Base-by-base conservation (phyloP, 2,797 vertebrate genomes). In the Tadarida brasiliensis region DNA sequence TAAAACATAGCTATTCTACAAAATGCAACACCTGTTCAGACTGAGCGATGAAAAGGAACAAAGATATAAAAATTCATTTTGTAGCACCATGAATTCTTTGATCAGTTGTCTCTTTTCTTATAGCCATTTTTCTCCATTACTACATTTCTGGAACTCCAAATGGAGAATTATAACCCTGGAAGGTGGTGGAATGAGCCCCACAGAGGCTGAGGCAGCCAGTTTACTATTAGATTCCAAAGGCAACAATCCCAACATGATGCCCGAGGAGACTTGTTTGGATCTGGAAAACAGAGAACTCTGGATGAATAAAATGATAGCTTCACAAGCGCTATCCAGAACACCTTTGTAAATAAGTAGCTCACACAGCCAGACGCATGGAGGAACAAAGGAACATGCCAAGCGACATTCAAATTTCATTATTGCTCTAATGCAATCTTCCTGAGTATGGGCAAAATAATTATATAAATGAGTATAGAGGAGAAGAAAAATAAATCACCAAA, bases 261-360 rank as follows among this genome's bases (percentile, higher is more conserved):
- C 92, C 91, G 39, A 73, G 56, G 96, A 96, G 87, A 87, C 94
- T 93, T 16, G 80, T 96, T 98, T 97, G 94, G 91, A 89, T 84
- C 95, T 97, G 82, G 90, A 91, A 97, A 96, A 94, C 85, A 65
- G 93, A 91, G 89, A 98, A 98, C 94, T 96, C 6, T 73, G 90
- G 92, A 94, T 92, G 92, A 98, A 49, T 87, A 95, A 97, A 96
- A 96, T 82, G 76, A 96, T 95, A 93, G 92, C 71, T 74, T 44
- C 39, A 87, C 92, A 97, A 94, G 96, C 94, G 85, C 95, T 95
- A 33, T 87, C 97, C 94, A 97, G 97, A 97, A 90, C 93, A 94
- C 88, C 44, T 65, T 59, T 91, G 96, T 97, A 97, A 98, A 84
- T 97, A 97, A 97, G 39, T 94, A 94, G 97, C 96, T 96, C 83